Evolutionary conservation across 2,797 vertebrate species (phyloP), one percentile per base, ranked within the genome.

Genomic region (Sebastes steindachneri): DNA sequence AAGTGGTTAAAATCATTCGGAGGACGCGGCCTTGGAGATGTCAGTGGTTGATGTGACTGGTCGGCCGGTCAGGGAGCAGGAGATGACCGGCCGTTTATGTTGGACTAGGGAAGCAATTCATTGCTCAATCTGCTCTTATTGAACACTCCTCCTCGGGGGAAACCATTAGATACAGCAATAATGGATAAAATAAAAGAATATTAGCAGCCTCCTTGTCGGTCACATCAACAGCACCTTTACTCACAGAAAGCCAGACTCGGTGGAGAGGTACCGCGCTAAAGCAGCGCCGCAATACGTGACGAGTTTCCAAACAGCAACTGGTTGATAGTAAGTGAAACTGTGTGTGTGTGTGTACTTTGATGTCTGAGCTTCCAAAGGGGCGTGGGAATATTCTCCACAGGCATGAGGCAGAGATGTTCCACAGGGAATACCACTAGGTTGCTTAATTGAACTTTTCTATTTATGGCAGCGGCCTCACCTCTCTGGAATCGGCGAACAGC

Each of bases 361-460:
- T 92, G 92, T 92, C 33, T 80, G 75, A 86, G 72, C 80, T 79
- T 87, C 79, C 66, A 58, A 73, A 77, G 83, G 86, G 85, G 86
- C 74, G 82, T 93, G 92, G 90, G 91, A 93, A 92, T 91, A 83
- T 77, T 84, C 87, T 92, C 86, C 75, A 85, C 76, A 84, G 86
- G 88, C 86, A 81, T 12, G 9, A 86, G 77, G 91, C 77, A 5
- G 73, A 79, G 88, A 57, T 77, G 69, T 54, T 89, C 92, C 89
- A 51, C 28, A 1, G 89, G 87, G 23, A 90, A 85, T 80, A 85
- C 83, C 83, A 65, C 72, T 15, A 11, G 87, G 88, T 88, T 93
- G 87, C 83, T 86, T 94, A 93, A 93, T 94, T 93, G 90, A 94
- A 90, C 82, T 76, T 88, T 92, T 93, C 94, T 94, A 94, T 94